phyloP scores from a whole-genome alignment of 2,888 invertebrate species.

The Dendrolimus houi region DNA sequence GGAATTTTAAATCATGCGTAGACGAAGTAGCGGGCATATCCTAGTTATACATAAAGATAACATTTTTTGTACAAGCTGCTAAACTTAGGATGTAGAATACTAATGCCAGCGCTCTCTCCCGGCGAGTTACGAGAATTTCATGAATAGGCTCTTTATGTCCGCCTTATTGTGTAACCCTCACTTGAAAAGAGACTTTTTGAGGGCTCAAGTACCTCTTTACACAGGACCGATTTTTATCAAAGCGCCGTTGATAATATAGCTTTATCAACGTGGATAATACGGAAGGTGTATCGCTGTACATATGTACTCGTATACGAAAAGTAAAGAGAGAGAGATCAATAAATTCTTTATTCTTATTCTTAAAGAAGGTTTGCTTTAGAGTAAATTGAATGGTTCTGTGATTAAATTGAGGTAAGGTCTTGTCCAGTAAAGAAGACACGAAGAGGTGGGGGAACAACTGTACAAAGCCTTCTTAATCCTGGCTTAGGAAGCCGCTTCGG shows the following conservation, averaged over 20 bases:
- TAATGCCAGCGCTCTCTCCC: slow-evolving; percentile 6
- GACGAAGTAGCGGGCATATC: too few species aligned
- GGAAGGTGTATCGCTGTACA: too few species aligned
- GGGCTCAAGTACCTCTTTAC: slow-evolving; percentile 26
- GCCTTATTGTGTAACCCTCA: slow-evolving; percentile 33
- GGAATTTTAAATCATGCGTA: too few species aligned
- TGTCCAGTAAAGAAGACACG: slow-evolving; percentile 17
- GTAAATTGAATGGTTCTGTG: too few species aligned
- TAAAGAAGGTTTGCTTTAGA: too few species aligned
- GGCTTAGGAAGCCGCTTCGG: slow-evolving; percentile 40
- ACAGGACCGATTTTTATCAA: slow-evolving; percentile 27
- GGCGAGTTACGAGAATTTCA: slow-evolving; percentile 20
- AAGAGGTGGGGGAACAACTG: slow-evolving; percentile 21
- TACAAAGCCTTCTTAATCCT: slow-evolving; percentile 36
- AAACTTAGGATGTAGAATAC: slow-evolving; percentile 8
- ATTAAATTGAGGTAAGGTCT: slow-evolving; percentile 5
- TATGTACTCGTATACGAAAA: too few species aligned
- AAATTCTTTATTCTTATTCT: too few species aligned
- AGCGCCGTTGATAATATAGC: slow-evolving; percentile 15
- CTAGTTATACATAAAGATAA: too few species aligned
- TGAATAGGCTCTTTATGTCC: slow-evolving; percentile 40
- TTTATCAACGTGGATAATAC: background rate
- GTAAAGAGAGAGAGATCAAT: too few species aligned
- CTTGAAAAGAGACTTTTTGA: slow-evolving; percentile 28
- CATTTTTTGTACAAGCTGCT: background rate